Conservation (phyloP, 1,140 invertebrate genomes). For the Acarapis woodi region DNA sequence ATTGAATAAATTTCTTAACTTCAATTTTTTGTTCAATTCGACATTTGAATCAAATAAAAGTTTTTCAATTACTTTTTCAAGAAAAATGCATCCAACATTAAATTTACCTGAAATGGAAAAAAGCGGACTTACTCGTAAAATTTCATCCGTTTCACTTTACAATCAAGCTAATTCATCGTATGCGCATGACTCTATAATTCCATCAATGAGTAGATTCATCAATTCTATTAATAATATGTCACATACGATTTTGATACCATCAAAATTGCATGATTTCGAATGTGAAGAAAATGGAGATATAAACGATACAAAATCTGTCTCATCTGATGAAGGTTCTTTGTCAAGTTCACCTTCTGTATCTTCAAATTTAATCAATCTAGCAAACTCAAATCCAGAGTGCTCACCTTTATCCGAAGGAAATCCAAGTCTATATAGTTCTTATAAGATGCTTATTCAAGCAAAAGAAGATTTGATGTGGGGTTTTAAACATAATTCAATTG, state of each 20-base stretch:
- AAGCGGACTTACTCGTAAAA: too few species aligned
- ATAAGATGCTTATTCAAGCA: conserved; percentile 46
- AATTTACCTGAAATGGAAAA: too few species aligned
- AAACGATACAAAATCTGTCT: conserved; percentile 6
- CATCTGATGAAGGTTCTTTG: conserved; percentile 1
- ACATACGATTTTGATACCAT: conserved; percentile 56
- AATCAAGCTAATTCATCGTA: too few species aligned
- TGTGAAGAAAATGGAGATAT: too few species aligned
- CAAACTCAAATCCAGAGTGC: conserved; percentile 20
- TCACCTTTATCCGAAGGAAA: conserved; percentile 16
- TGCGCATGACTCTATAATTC: conserved; percentile 53
- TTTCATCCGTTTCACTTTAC: too few species aligned
- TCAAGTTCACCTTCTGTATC: too few species aligned
- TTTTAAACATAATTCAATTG: conserved; percentile 1
- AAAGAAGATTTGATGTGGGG: conserved; percentile 58
- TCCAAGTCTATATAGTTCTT: conserved; percentile 46
- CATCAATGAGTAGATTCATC: conserved; percentile 60
- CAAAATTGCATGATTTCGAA: conserved; percentile 47
- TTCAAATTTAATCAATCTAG: too few species aligned
- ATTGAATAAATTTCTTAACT: too few species aligned
- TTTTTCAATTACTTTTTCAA: too few species aligned
- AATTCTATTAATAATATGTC: conserved; percentile 60
- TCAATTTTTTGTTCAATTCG: too few species aligned
- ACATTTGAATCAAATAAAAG: too few species aligned
- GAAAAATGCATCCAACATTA: too few species aligned